Percentiles rank a stretch among this genome's conserved stretches.
Conservation (phyloP, 53 echinoderm and acorn worm species). For the Hippasteria phrygiana region DNA sequence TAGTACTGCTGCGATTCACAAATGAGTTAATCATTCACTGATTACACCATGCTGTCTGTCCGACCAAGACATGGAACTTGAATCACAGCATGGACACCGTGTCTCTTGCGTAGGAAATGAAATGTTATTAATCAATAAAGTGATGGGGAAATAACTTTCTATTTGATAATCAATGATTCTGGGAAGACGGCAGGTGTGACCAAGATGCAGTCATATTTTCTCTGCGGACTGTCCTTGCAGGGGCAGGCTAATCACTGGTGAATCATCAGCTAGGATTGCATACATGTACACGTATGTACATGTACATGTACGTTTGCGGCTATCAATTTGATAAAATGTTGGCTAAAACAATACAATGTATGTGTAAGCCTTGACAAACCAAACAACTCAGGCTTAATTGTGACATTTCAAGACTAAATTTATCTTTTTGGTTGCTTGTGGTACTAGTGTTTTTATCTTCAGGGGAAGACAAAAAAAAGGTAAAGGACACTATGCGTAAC, state of each 20-base stretch:
- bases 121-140: slow-evolving; percentile 1
- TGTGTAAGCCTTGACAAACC: too few species aligned
- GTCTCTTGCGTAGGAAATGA: neutral
- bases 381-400: too few species aligned
- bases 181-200: slow-evolving; percentile 34
- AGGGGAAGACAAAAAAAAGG: too few species aligned
- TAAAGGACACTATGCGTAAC: too few species aligned
- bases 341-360: too few species aligned
- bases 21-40: neutral
- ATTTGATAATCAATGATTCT: slow-evolving; percentile 31
- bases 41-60: neutral
- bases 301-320: too few species aligned
- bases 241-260: slow-evolving; percentile 13
- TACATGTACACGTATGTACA: too few species aligned
- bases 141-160: slow-evolving; percentile 12
- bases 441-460: too few species aligned
- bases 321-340: neutral
- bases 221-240: neutral
- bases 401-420: neutral
- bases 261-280: slow-evolving; percentile 5
- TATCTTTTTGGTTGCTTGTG: too few species aligned
- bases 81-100: neutral
- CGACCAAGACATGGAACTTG: neutral
- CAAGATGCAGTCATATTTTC: neutral
- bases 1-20: neutral